Evolutionary conservation across 2,113 vertebrate genomes (phyloP).

Genomic region (Seriola quinqueradiata): DNA sequence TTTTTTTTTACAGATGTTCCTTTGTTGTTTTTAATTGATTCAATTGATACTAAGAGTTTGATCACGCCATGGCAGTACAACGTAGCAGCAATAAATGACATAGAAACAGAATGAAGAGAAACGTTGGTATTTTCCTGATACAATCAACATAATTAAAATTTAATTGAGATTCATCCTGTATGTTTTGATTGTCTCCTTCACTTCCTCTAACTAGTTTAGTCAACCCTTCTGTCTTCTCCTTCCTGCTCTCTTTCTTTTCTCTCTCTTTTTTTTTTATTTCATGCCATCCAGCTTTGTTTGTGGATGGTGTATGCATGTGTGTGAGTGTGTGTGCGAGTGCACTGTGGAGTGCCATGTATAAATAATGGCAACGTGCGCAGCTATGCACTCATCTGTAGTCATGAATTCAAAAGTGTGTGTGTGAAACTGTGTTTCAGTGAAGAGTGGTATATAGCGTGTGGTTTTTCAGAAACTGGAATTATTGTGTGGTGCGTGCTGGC

Average conservation of each 20-base stretch:
- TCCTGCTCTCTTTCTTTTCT: constrained; percentile 5
- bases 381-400: constrained; percentile 7
- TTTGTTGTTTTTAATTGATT: not conserved
- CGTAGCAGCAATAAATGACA: not conserved
- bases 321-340: too few species aligned
- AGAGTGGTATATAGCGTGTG: not conserved
- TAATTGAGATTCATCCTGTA: not conserved
- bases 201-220: not conserved
- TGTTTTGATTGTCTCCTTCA: not conserved
- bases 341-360: not conserved
- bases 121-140: not conserved
- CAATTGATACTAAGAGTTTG: not conserved
- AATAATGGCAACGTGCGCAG: constrained; percentile 16
- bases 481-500: not conserved
- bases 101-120: not conserved
- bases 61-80: not conserved
- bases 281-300: constrained; percentile 1
- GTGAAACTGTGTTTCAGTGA: not conserved
- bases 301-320: not conserved
- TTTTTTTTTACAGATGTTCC: not conserved
- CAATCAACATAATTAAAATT: constrained; percentile 14
- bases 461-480: not conserved
- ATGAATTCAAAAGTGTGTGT: constrained; percentile 13
- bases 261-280: not conserved
- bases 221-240: not conserved